Evolutionary conservation across 2,113 vertebrate species (phyloP), one percentile per base, ranked within the genome.

Genomic region (Nesoenas mayeri): DNA sequence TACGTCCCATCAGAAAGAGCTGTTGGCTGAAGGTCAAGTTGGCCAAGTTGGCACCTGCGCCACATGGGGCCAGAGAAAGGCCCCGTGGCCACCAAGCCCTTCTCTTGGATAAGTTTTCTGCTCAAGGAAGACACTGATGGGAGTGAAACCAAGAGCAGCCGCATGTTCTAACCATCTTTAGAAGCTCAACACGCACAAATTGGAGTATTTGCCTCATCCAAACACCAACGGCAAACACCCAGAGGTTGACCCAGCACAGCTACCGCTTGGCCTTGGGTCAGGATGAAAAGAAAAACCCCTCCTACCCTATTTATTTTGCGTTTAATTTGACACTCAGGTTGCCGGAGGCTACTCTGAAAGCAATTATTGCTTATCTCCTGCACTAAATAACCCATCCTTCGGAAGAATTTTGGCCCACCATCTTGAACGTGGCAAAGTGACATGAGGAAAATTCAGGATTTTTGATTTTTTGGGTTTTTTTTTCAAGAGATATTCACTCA

Each of bases 11-110:
- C 21, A 28, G 13, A n/a, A 29, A 44, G 10, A 66, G 47, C 44
- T 32, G 28, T 0, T 2, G 9, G 48, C 17, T 40, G 34, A 44
- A 85, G 79, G 58, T 19, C 1, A 2, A 54, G 11, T 44, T 0
- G 2, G 70, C 50, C 71, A 88, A 44, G 44, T 0, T n/a, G 70
- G 56, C 25, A 61, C 17, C 42, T 10, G 1, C 1, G 1, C 31
- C 21, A 28, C 4, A 1, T 1, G 8, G 18, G 75, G 58, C 17
- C 48, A 31, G 8, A 34, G 56, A 48, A n/a, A 57, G 31, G 28
- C 11, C 36, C 31, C 26, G 20, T 20, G 54, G 67, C 22, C 86
- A 67, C 65, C 77, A 48, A 36, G 4, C 18, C 36, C 67, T 58
- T 32, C 60, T 42, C 60, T 7, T 31, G 5, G 28, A 56, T 74